Evolutionary conservation across 2,888 invertebrate species (phyloP).

Genomic region (Odontocolon sp.): DNA sequence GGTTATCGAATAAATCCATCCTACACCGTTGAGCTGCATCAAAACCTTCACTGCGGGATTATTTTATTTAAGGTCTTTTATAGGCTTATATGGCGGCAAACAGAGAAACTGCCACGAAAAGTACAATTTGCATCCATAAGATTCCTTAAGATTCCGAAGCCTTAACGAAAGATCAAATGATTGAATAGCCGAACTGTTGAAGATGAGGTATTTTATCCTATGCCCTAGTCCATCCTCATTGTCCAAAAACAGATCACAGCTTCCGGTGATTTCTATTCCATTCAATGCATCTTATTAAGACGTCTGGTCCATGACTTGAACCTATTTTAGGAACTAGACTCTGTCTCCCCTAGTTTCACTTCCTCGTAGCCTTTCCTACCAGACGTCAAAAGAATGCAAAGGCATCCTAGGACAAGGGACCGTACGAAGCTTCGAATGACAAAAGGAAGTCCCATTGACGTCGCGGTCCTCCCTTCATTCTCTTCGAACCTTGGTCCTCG

Average conservation of each 20-base stretch:
- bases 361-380: background rate
- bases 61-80: no score
- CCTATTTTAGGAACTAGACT: no score
- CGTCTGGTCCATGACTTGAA: no score
- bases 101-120: no score
- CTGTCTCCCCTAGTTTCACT: no score
- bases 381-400: background rate
- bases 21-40: background rate
- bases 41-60: no score
- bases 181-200: background rate
- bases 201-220: background rate
- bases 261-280: background rate
- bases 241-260: background rate
- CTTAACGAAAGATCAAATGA: no score
- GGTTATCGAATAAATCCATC: background rate
- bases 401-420: background rate
- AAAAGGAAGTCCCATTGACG: background rate
- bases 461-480: constrained; percentile 6
- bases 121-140: no score
- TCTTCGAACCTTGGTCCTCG: background rate
- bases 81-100: no score
- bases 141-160: no score
- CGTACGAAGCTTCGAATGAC: background rate
- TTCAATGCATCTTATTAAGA: background rate
- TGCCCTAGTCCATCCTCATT: background rate